A percentile compares a stretch with the other conserved stretches of the same genome.
Evolutionary conservation across 2,888 invertebrate species (phyloP).

Genomic region (Schizaphis graminum): DNA sequence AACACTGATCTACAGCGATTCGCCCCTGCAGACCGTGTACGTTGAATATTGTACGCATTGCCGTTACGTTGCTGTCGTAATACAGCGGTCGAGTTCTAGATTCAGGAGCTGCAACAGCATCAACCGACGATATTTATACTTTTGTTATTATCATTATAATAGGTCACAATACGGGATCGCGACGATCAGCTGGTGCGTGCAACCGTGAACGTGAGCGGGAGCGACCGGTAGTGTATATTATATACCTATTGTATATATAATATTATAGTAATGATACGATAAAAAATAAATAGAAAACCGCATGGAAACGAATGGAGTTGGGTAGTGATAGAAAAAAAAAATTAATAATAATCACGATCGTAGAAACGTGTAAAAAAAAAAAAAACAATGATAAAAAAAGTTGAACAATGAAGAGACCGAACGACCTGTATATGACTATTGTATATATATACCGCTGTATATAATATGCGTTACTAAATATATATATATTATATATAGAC

Average conservation of each 20-base stretch:
- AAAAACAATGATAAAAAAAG: constrained; percentile 34
- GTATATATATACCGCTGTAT: neutral
- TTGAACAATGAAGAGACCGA: constrained; percentile 35
- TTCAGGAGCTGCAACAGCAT: neutral
- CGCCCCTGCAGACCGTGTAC: neutral
- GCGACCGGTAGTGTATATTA: neutral
- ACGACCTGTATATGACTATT: neutral
- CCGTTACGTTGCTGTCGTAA: neutral
- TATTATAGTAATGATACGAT: neutral
- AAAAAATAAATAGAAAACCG: constrained; percentile 44
- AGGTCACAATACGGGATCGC: constrained; percentile 53
- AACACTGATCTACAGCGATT: too few relatives aligned
- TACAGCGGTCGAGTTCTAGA: neutral
- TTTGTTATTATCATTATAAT: neutral
- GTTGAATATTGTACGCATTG: neutral
- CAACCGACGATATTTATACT: neutral
- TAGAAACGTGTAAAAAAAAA: constrained; percentile 26
- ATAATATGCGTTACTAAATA: neutral
- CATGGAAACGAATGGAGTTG: constrained; percentile 10
- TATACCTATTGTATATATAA: neutral
- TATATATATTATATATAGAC: neutral
- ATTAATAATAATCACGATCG: constrained; percentile 39
- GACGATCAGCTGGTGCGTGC: constrained; percentile 42
- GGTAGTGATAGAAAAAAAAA: constrained; percentile 9
- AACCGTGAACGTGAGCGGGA: constrained; percentile 34